These are phyloP conservation scores for Tethea ocularis DNA, from an alignment of 2,888 invertebrate species.

Conservation along the genomic window DNA sequence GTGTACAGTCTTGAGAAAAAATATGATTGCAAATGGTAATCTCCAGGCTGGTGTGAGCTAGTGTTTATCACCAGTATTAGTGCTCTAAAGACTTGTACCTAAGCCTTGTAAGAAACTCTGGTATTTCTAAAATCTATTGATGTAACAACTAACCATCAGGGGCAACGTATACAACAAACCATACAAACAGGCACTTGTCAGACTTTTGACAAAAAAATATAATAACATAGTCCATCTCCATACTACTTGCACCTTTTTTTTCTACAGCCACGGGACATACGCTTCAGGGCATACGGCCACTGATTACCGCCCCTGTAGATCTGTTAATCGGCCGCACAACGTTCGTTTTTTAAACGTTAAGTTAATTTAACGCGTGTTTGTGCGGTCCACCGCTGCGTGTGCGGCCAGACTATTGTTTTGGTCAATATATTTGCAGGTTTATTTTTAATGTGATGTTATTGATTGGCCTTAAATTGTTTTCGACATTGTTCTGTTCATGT, in stretches of 20 bases:
- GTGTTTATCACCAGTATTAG: too few species aligned
- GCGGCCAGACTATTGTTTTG: conserved; percentile 15
- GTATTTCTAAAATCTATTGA: too few species aligned
- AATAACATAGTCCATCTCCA: conserved; percentile 45
- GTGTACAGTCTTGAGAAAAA: too few species aligned
- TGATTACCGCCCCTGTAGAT: conserved; percentile 58
- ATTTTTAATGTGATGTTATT: neutral
- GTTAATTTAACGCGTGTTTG: conserved; percentile 65
- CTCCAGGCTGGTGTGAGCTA: too few species aligned
- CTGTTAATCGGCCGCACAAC: conserved; percentile 45
- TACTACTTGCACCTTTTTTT: conserved; percentile 38
- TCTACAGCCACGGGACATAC: conserved; percentile 37
- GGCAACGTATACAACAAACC: too few species aligned
- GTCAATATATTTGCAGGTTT: neutral
- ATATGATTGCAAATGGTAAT: too few species aligned
- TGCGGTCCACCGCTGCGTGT: conserved; percentile 32
- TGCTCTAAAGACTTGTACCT: too few species aligned
- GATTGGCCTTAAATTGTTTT: too few species aligned
- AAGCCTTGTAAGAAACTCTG: too few species aligned
- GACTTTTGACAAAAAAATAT: neutral
- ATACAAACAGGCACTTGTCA: too few species aligned
- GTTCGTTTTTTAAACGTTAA: conserved; percentile 49
- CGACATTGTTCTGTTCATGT: too few species aligned
- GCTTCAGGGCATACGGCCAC: conserved; percentile 40
- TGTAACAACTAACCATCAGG: too few species aligned